Conservation (phyloP, 1,140 invertebrate genomes). For the Euwallacea similis region DNA sequence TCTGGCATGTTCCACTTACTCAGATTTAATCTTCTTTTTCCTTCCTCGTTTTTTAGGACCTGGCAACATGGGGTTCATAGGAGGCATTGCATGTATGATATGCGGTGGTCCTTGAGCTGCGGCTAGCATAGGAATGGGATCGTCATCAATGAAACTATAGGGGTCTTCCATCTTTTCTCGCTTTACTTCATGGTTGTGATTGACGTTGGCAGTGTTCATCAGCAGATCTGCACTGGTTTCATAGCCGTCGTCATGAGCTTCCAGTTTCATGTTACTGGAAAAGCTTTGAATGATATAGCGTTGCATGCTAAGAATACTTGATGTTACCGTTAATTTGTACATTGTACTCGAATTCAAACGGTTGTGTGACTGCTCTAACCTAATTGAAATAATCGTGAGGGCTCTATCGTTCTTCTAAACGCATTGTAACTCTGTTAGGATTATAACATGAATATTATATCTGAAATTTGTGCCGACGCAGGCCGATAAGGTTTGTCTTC, state of each 20-base stretch:
- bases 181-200: slow-evolving; percentile 57
- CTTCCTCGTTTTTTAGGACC: slow-evolving; percentile 79
- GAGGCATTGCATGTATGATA: slow-evolving; percentile 45
- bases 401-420: no score
- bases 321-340: no score
- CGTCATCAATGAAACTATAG: slow-evolving; percentile 82
- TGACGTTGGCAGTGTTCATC: slow-evolving; percentile 53
- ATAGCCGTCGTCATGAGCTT: slow-evolving; percentile 82
- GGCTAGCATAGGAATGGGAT: slow-evolving; percentile 60
- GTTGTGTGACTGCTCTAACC: no score
- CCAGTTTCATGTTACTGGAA: slow-evolving; percentile 63
- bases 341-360: no score
- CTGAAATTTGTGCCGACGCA: no score
- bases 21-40: slow-evolving; percentile 75
- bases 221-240: slow-evolving; percentile 81
- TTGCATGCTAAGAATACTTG: no score
- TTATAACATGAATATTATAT: no score
- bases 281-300: neutral
- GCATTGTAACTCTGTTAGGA: no score
- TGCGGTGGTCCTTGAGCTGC: slow-evolving; percentile 45
- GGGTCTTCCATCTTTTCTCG: slow-evolving; percentile 71
- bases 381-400: no score
- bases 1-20: slow-evolving; percentile 53
- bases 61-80: slow-evolving; percentile 60
- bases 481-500: no score